Percentiles rank a stretch among this genome's conserved stretches.
phyloP scores from a whole-genome alignment of 1,140 invertebrate species.

The Melitaea cinxia region DNA sequence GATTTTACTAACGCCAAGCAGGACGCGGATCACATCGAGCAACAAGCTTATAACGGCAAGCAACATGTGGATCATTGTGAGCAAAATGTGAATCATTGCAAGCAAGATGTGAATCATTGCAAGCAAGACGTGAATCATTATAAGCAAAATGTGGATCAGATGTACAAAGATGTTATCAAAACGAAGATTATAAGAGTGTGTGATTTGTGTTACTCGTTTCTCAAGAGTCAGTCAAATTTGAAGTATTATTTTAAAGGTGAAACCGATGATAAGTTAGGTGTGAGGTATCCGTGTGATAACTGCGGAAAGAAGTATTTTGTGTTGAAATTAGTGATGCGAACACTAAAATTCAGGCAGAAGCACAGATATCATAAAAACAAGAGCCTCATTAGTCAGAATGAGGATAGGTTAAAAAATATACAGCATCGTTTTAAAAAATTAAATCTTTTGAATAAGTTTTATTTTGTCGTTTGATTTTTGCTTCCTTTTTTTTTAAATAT shows the following conservation, averaged over 20 bases:
- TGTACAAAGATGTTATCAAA: background rate
- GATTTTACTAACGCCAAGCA: conserved; percentile 9
- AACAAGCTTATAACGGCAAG: no score
- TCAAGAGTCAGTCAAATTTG: conserved; percentile 19
- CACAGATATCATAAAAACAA: conserved; percentile 5
- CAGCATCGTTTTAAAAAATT: conserved; percentile 44
- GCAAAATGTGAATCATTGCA: no score
- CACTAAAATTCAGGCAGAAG: conserved; percentile 7
- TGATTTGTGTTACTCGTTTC: conserved; percentile 32
- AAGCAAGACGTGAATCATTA: no score
- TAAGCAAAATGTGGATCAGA: background rate
- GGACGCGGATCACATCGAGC: background rate
- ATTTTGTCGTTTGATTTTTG: conserved; percentile 32
- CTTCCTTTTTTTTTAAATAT: no score
- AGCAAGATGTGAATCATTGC: no score
- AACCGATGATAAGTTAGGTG: conserved; percentile 14
- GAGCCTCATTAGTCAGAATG: conserved; percentile 35
- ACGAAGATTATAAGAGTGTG: conserved; percentile 33
- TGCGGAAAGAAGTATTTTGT: conserved; percentile 39
- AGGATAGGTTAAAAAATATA: conserved; percentile 45
- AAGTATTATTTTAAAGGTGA: conserved; percentile 25
- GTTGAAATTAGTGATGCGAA: conserved; percentile 29
- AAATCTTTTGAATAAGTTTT: conserved; percentile 43
- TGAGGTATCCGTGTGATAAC: conserved; percentile 13
- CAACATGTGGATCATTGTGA: background rate